These are phyloP conservation scores for Drosophila rellima DNA, from an alignment of 2,888 invertebrate genomes.

Conservation along the genomic window DNA sequence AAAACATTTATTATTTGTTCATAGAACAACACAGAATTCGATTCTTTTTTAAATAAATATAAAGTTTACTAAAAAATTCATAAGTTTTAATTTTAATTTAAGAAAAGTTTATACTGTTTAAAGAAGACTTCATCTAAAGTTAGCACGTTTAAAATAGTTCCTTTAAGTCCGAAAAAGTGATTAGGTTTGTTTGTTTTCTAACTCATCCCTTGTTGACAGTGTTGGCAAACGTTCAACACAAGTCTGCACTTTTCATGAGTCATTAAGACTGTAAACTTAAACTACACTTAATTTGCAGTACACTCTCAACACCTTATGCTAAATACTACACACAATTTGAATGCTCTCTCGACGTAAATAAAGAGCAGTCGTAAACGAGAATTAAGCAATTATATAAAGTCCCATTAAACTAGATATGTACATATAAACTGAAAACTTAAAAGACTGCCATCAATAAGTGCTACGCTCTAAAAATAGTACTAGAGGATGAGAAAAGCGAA, in stretches of 20 bases:
- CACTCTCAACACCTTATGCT: slow-evolving; percentile 17
- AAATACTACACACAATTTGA: slow-evolving; percentile 13
- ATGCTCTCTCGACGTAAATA: background rate
- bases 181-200: too few species aligned
- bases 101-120: too few species aligned
- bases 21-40: too few species aligned
- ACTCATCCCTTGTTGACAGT: too few species aligned
- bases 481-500: background rate
- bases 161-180: too few species aligned
- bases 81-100: too few species aligned
- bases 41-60: too few species aligned
- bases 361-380: slow-evolving; percentile 12
- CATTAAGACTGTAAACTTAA: slow-evolving; percentile 9
- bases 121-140: too few species aligned
- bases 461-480: background rate
- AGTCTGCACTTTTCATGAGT: background rate
- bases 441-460: slow-evolving; percentile 6
- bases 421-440: slow-evolving; percentile 4
- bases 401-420: slow-evolving; percentile 10
- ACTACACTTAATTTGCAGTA: slow-evolving; percentile 7
- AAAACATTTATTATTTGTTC: too few species aligned
- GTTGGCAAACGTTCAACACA: slow-evolving; percentile 2
- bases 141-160: too few species aligned
- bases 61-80: too few species aligned
- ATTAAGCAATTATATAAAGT: slow-evolving; percentile 4